Conservation (phyloP, 2,888 invertebrate genomes). For the Cryptus viduatorius region DNA sequence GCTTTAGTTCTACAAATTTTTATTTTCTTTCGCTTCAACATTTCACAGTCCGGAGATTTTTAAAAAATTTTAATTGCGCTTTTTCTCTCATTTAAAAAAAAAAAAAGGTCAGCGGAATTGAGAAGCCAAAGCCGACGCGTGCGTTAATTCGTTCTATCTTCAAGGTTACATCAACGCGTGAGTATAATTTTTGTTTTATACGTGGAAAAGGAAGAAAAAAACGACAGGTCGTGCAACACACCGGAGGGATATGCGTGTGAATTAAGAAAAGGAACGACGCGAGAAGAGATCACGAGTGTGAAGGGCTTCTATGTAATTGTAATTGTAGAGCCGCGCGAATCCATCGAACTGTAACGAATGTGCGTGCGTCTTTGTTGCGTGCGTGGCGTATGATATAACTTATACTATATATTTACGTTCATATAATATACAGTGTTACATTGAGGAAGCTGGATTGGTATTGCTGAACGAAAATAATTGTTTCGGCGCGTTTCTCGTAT, state of each 20-base stretch:
- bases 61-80: background rate
- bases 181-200: conserved; percentile 18
- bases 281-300: conserved; percentile 33
- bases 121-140: too few species aligned
- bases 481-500: conserved; percentile 21
- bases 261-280: conserved; percentile 6
- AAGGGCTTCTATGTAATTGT: conserved; percentile 7
- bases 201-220: background rate
- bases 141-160: conserved; percentile 1
- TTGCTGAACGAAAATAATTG: conserved; percentile 30
- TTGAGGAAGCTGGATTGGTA: conserved; percentile 26
- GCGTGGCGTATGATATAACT: conserved; percentile 3
- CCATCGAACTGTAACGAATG: conserved; percentile 38
- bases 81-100: background rate
- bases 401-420: background rate
- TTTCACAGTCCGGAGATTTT: background rate
- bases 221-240: conserved; percentile 15
- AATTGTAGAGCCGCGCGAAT: conserved; percentile 1
- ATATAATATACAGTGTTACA: conserved; percentile 11
- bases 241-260: conserved; percentile 12
- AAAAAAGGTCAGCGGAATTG: too few species aligned
- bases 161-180: conserved; percentile 12
- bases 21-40: too few species aligned
- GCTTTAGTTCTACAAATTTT: too few species aligned
- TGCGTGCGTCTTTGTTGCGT: conserved; percentile 36